Evolutionary conservation across 2,888 invertebrate species (phyloP).

Genomic region (Limnephilus auricula): DNA sequence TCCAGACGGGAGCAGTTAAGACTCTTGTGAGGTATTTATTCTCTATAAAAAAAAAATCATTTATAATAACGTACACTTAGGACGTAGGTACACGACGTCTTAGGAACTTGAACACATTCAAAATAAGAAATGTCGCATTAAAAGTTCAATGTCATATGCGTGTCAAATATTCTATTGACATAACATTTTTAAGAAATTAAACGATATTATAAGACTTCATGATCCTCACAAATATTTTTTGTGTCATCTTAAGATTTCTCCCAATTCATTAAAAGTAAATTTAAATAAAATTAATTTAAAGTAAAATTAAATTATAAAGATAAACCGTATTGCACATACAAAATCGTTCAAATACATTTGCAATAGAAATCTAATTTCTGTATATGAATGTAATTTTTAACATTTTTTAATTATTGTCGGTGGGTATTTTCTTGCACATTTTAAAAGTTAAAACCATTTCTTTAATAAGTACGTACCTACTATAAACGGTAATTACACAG

Average conservation of each 20-base stretch:
- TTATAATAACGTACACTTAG: background rate
- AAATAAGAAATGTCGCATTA: background rate
- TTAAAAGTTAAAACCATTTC: background rate
- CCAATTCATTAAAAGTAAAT: no score
- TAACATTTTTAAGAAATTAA: no score
- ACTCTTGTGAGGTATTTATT: no score
- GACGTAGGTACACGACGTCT: background rate
- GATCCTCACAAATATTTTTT: no score
- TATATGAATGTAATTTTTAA: background rate
- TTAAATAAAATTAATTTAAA: no score
- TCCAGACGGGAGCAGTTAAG: no score
- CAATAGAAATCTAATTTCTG: background rate
- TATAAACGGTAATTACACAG: background rate
- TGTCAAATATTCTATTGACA: background rate
- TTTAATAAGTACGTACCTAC: background rate
- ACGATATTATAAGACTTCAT: no score
- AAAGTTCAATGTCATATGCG: background rate
- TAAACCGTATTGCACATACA: no score
- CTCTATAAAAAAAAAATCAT: no score
- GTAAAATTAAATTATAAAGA: no score
- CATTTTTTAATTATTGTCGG: background rate
- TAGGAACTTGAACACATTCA: background rate
- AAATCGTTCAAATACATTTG: no score
- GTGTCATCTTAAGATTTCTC: no score
- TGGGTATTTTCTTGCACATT: background rate